Conservation (phyloP, 92 coral and sea anemone genomes). For the Porites lobata region DNA sequence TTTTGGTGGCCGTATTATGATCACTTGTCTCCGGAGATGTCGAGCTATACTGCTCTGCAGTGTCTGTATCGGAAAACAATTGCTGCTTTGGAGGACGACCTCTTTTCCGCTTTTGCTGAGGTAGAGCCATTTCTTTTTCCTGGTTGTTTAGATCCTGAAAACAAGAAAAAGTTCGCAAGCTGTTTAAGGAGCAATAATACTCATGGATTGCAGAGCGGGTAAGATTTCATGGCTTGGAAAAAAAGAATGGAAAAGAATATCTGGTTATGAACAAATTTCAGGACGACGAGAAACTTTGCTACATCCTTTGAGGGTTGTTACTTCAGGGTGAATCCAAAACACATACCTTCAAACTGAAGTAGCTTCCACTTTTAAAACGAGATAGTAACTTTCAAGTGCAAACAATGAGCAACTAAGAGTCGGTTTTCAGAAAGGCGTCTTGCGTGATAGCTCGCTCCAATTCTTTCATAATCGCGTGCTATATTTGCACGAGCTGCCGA, state of each 20-base stretch:
- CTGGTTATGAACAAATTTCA: too few relatives aligned
- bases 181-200: not conserved
- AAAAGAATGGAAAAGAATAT: too few relatives aligned
- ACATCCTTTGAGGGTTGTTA: not conserved
- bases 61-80: constrained; percentile 6
- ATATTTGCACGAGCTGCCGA: constrained; percentile 1
- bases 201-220: too few relatives aligned
- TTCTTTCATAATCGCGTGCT: not conserved
- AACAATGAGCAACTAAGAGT: not conserved
- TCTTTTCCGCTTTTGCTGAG: constrained; percentile 33
- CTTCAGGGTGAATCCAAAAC: not conserved
- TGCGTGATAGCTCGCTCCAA: constrained; percentile 17
- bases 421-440: constrained; percentile 16
- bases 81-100: constrained; percentile 49
- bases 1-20: constrained; percentile 25
- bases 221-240: too few relatives aligned
- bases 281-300: not conserved
- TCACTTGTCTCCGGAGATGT: constrained; percentile 15
- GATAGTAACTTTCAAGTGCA: not conserved
- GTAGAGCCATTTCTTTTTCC: constrained; percentile 22
- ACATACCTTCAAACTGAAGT: constrained; percentile 10
- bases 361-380: too few relatives aligned
- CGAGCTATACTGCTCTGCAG: not conserved
- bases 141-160: constrained; percentile 22
- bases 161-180: not conserved